These are phyloP conservation scores for Drosophila bifasciata DNA, from an alignment of 1,140 invertebrate species.

Conservation along the genomic window DNA sequence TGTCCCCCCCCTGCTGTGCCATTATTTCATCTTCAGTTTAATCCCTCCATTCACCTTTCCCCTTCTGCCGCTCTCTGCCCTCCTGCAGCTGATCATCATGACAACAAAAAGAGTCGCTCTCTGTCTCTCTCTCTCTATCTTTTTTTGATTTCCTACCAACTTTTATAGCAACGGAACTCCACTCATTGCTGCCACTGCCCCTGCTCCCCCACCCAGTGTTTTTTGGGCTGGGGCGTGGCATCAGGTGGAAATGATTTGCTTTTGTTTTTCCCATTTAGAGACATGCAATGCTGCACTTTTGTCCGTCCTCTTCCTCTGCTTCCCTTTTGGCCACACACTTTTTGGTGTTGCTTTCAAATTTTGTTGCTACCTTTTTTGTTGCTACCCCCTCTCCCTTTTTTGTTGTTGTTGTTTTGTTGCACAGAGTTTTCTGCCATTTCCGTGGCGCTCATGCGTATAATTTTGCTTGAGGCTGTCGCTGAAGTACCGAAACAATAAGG, in stretches of 20 bases:
- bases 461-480: slow-evolving; percentile 78
- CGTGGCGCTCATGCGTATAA: slow-evolving; percentile 81
- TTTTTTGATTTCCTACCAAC: slow-evolving; percentile 48
- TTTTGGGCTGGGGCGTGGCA: slow-evolving; percentile 39
- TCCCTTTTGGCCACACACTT: slow-evolving; percentile 52
- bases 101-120: slow-evolving; percentile 34
- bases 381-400: slow-evolving; percentile 8
- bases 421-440: slow-evolving; percentile 80
- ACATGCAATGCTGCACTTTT: slow-evolving; percentile 49
- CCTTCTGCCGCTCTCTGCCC: too few species aligned
- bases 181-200: slow-evolving; percentile 6
- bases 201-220: slow-evolving; percentile 14
- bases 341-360: slow-evolving; percentile 80
- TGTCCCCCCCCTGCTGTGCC: slow-evolving; percentile 8
- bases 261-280: slow-evolving; percentile 52
- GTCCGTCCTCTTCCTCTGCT: slow-evolving; percentile 11
- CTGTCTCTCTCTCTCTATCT: too few species aligned
- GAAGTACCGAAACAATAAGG: slow-evolving; percentile 70
- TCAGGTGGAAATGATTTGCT: slow-evolving; percentile 48
- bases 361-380: slow-evolving; percentile 48
- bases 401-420: slow-evolving; percentile 46
- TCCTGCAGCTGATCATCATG: slow-evolving; percentile 19
- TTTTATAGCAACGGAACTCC: slow-evolving; percentile 44
- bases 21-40: too few species aligned
- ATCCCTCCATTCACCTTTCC: too few species aligned